Base-by-base conservation (phyloP, 1,140 invertebrate species). In the Drosophila takahashii region DNA sequence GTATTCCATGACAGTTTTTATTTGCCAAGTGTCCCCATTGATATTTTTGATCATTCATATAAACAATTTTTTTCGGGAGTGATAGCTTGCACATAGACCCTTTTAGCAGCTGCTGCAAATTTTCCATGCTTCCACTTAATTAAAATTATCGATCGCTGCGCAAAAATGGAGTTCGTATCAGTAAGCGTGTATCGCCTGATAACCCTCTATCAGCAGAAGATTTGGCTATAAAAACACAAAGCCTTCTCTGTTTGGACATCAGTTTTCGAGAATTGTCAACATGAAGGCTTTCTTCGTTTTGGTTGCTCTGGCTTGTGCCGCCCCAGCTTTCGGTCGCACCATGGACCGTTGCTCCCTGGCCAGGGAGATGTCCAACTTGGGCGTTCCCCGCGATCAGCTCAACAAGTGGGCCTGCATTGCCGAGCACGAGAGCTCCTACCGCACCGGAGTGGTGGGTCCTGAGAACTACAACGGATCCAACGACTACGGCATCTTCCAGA, bases 401-500 rank as follows among this genome's bases (percentile, higher is more conserved):
- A 39, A 26, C 26, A 16, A 27, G 15, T 89, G 81, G 81, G 53
- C 84, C 4, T 89, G 84, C 64, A 89, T 86, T 69, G 84, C 79
- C 36, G 76, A 89, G 66, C 76, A 83, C 57, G 76, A 86, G 69
- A 77, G 72, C 51, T 69, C 72, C 15, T 91, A 45, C 66, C 79
- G 84, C 54, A 87, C 83, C 7, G 50, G 16, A 1, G 76, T 74
- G 0, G 71, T 81, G 0, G 86, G 86, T 0, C 67, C 74, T 13
- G 41, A 39, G 22, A 92, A 92, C 66, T 60, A 15, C 16, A 80
- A 92, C 34, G 90, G 80, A 15, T 86, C 83, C 64, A 74, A 77
- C 36, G 90, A 91, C 79, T 91, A 84, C 45, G 90, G 91, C 0
- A 76, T 90, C 47, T 92, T 91, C 76, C 91, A 92, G 70, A 90